Evolutionary conservation across 2,797 vertebrate species (phyloP).

Genomic region (Onychomys torridus): DNA sequence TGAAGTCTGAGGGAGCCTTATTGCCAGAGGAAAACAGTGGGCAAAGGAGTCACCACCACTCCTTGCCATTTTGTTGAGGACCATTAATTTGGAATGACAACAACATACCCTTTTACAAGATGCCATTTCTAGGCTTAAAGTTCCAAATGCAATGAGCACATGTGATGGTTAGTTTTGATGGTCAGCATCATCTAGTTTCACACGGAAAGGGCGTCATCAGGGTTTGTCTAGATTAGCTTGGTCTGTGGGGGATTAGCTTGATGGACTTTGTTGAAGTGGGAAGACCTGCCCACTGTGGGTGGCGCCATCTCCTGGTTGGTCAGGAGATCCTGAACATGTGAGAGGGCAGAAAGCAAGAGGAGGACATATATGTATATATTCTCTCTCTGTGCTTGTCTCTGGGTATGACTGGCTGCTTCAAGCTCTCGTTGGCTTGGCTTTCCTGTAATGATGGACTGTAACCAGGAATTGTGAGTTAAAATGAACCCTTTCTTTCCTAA

Average conservation of each 20-base stretch:
- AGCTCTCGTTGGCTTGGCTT: background rate
- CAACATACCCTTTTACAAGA: background rate
- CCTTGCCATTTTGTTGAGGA: constrained; percentile 58
- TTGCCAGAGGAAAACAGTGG: constrained; percentile 56
- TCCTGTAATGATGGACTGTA: background rate
- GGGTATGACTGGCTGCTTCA: background rate
- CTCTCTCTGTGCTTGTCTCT: background rate
- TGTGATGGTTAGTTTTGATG: background rate
- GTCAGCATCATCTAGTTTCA: background rate
- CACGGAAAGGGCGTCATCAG: background rate
- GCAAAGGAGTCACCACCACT: background rate
- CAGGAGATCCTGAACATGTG: background rate
- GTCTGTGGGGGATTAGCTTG: background rate
- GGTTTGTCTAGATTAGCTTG: background rate
- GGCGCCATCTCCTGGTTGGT: background rate
- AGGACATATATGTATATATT: background rate
- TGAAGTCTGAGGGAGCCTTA: background rate
- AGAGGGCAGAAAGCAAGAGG: background rate
- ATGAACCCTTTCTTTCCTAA: background rate
- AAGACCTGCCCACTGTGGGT: background rate
- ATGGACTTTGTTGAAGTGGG: background rate
- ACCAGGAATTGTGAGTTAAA: background rate
- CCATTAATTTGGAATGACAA: constrained; percentile 46
- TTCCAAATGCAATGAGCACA: constrained; percentile 47
- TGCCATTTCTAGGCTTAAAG: constrained; percentile 42